These are phyloP conservation scores for Scortum barcoo DNA, from an alignment of 2,113 vertebrate species.

Conservation along the genomic window DNA sequence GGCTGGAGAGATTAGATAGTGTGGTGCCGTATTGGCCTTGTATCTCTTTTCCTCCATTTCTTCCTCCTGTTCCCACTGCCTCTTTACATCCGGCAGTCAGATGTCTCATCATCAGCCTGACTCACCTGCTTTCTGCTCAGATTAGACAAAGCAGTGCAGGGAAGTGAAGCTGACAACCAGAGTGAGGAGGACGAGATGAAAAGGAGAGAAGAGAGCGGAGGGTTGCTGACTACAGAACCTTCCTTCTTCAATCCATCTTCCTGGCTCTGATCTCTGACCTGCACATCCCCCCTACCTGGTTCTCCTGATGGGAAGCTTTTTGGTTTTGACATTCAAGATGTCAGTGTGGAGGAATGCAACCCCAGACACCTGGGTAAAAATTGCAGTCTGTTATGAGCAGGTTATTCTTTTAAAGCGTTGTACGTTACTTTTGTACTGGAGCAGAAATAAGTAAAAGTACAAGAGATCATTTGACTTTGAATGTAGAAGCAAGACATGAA, in stretches of 20 bases:
- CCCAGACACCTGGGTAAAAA: conserved; percentile 10
- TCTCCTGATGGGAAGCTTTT: conserved; percentile 41
- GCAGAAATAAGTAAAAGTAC: not conserved
- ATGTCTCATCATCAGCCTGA: conserved; percentile 53
- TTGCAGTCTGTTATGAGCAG: conserved; percentile 20
- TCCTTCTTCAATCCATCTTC: conserved; percentile 5
- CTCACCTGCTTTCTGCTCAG: conserved; percentile 35
- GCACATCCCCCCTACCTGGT: not conserved
- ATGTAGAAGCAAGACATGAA: not conserved
- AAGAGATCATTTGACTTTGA: not conserved
- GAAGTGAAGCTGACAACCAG: conserved; percentile 47
- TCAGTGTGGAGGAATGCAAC: conserved; percentile 15
- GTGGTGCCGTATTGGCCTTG: not conserved
- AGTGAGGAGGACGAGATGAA: conserved; percentile 42
- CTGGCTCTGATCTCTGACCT: conserved; percentile 7
- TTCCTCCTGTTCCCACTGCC: not conserved
- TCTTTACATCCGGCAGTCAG: conserved; percentile 13
- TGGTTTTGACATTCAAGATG: conserved; percentile 33
- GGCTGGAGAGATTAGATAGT: not conserved
- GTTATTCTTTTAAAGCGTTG: conserved; percentile 14
- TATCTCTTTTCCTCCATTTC: not conserved
- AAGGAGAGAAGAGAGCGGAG: conserved; percentile 30
- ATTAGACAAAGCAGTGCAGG: conserved; percentile 28
- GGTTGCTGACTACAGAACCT: conserved; percentile 27
- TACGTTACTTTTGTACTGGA: not conserved